A percentile compares a stretch with the other conserved stretches of the same genome.
These are phyloP conservation scores for Agonum fuliginosum DNA, from an alignment of 2,888 invertebrate species.

Conservation along the genomic window DNA sequence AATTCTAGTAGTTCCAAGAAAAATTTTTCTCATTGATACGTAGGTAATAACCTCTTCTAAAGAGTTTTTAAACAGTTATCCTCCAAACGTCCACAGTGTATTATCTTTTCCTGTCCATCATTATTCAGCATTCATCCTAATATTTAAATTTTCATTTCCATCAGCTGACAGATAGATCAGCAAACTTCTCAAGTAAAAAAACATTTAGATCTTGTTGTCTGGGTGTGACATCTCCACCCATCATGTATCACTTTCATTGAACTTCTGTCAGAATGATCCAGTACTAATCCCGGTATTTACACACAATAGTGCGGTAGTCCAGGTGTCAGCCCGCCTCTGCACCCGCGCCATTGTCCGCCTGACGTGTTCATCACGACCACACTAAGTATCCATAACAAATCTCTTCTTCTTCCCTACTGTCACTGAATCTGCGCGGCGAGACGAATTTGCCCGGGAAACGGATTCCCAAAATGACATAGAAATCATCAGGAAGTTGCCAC, in stretches of 20 bases:
- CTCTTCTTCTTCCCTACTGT: conserved; percentile 3
- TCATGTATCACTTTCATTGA: background rate
- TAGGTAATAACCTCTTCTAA: too few relatives aligned
- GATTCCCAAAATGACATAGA: background rate
- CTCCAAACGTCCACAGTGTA: too few relatives aligned
- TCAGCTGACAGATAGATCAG: too few relatives aligned
- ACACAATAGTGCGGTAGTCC: conserved; percentile 33
- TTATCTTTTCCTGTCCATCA: too few relatives aligned
- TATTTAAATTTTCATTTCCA: too few relatives aligned
- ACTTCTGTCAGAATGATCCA: background rate
- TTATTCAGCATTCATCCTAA: too few relatives aligned
- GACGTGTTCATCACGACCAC: conserved; percentile 63
- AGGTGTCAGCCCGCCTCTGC: conserved; percentile 56
- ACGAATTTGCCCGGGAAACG: background rate
- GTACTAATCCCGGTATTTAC: conserved; percentile 22
- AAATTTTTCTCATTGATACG: too few relatives aligned
- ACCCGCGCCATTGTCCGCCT: conserved; percentile 66
- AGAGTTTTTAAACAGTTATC: too few relatives aligned
- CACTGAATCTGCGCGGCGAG: conserved; percentile 4
- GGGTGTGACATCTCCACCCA: background rate
- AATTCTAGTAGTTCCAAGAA: too few relatives aligned
- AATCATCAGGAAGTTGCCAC: conserved; percentile 7
- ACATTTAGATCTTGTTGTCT: too few relatives aligned
- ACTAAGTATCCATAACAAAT: conserved; percentile 69
- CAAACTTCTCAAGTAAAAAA: background rate